Conservation (phyloP, 1,140 invertebrate genomes). For the Trinorchestia longiramus region DNA sequence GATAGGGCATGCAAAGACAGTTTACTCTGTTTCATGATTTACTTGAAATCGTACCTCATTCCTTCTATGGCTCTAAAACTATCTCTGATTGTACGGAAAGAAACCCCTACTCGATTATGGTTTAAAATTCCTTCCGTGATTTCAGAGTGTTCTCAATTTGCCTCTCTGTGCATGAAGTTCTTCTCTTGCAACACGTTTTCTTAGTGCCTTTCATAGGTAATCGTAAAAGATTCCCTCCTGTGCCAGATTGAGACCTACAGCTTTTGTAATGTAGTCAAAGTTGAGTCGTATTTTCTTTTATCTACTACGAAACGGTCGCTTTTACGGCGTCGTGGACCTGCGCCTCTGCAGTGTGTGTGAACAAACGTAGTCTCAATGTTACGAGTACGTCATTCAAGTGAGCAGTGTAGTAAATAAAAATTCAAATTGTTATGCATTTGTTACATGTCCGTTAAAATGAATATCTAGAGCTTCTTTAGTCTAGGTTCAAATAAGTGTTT, state of each 20-base stretch:
- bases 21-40: not conserved
- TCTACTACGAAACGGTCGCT: not conserved
- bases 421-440: not conserved
- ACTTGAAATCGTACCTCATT: not conserved
- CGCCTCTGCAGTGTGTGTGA: not conserved
- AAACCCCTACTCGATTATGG: too few relatives aligned
- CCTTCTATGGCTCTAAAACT: too few relatives aligned
- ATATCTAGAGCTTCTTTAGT: not conserved
- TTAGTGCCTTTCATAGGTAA: not conserved
- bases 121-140: not conserved
- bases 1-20: not conserved
- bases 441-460: not conserved
- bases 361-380: not conserved
- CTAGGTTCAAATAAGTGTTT: not conserved
- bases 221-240: not conserved
- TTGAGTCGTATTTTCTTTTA: not conserved
- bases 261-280: not conserved
- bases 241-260: not conserved
- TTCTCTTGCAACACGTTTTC: not conserved
- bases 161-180: not conserved
- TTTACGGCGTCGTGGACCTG: not conserved
- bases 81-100: too few relatives aligned
- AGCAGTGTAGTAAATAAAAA: not conserved
- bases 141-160: not conserved
- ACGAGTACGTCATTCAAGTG: not conserved